Evolutionary conservation across 92 coral and sea anemone genomes (phyloP).

Genomic region (Desmophyllum pertusum): DNA sequence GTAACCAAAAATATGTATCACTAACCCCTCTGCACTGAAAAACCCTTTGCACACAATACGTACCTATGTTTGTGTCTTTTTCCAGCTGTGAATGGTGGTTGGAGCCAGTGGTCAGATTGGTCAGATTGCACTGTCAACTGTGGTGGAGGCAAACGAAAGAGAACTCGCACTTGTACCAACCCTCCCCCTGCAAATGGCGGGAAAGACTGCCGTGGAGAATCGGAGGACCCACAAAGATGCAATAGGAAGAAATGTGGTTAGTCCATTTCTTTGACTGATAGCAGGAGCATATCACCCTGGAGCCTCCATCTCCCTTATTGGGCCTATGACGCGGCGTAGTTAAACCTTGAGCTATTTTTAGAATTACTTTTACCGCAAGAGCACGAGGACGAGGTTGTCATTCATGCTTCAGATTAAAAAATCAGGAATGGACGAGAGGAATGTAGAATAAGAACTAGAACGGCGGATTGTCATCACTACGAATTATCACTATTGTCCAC

Average conservation of each 20-base stretch:
- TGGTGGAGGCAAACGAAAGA: background rate
- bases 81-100: background rate
- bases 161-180: background rate
- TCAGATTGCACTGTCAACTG: background rate
- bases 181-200: background rate
- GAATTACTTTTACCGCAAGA: too few relatives aligned
- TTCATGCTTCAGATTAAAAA: too few relatives aligned
- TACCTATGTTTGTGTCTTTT: background rate
- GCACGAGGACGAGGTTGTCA: too few relatives aligned
- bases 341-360: too few relatives aligned
- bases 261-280: background rate
- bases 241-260: background rate
- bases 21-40: background rate
- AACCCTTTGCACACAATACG: background rate
- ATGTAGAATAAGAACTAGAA: too few relatives aligned
- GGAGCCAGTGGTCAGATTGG: background rate
- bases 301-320: too few relatives aligned
- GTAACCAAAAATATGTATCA: too few relatives aligned
- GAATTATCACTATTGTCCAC: too few relatives aligned
- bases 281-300: too few relatives aligned
- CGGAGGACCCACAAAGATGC: background rate
- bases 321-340: too few relatives aligned
- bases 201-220: background rate
- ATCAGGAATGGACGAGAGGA: too few relatives aligned
- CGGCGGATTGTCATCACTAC: too few relatives aligned